Evolutionary conservation across 2,888 invertebrate genomes (phyloP).

Genomic region (Epirrhoe alternata): DNA sequence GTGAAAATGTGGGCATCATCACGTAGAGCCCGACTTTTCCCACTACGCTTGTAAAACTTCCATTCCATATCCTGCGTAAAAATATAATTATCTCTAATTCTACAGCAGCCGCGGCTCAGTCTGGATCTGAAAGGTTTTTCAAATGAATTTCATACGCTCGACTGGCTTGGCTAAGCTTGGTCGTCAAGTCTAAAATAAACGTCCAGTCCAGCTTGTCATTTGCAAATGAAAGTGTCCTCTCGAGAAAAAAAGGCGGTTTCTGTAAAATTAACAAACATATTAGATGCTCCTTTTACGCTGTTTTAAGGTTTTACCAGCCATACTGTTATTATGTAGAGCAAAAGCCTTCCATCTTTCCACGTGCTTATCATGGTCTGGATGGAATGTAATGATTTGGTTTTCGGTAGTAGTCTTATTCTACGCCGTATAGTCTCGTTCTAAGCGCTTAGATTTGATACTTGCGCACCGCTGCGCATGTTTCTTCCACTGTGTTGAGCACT

Average conservation of each 20-base stretch:
- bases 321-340: too few species aligned
- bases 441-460: neutral
- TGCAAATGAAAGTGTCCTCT: neutral
- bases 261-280: neutral
- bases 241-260: neutral
- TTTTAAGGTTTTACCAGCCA: neutral
- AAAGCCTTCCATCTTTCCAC: too few species aligned
- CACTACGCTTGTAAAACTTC: too few species aligned
- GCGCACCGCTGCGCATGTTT: constrained; percentile 9
- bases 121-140: neutral
- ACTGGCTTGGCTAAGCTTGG: neutral
- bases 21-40: too few species aligned
- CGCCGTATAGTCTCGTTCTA: neutral
- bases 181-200: neutral
- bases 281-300: neutral
- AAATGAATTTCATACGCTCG: neutral
- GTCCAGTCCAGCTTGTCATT: neutral
- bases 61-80: neutral
- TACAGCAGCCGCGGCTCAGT: neutral
- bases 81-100: neutral
- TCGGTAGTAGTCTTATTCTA: neutral
- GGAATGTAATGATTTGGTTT: too few species aligned
- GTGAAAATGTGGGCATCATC: too few species aligned
- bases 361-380: too few species aligned
- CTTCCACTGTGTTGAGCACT: constrained; percentile 31